These are phyloP conservation scores for Urocolius indicus DNA, from an alignment of 2,113 vertebrate genomes.

Conservation along the genomic window DNA sequence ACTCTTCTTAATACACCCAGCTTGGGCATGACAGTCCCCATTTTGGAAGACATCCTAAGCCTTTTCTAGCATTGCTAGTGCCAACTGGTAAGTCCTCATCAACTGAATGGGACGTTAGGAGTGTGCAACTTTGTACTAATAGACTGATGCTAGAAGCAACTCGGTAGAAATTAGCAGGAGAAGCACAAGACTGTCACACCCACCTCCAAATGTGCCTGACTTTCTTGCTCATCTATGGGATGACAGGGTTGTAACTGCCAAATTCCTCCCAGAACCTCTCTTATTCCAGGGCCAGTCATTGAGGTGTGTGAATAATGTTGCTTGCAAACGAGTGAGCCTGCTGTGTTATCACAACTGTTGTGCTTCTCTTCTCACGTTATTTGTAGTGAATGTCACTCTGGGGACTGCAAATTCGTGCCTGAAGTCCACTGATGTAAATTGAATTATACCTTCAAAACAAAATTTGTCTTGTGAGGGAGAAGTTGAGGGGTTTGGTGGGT, in stretches of 20 bases:
- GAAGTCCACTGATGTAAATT: background rate
- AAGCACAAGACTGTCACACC: background rate
- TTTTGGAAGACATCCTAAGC: background rate
- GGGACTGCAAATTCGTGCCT: background rate
- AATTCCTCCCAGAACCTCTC: background rate
- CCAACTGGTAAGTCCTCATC: background rate
- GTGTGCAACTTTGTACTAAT: background rate
- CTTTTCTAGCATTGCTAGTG: background rate
- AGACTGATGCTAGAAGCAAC: background rate
- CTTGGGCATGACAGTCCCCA: background rate
- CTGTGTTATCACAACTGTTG: background rate
- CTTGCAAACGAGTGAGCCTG: background rate
- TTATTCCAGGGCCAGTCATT: background rate
- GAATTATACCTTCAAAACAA: background rate
- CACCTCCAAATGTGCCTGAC: background rate
- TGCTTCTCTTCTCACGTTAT: background rate
- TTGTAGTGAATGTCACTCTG: background rate
- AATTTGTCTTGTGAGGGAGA: background rate
- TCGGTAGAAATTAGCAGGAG: background rate
- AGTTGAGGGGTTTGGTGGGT: rapidly evolving
- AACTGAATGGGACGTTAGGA: background rate
- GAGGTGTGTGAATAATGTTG: background rate
- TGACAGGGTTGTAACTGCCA: background rate
- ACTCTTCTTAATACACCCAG: too few species aligned
- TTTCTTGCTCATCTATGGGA: background rate